Evolutionary conservation across 2,797 vertebrate genomes (phyloP), one percentile per base, ranked within the genome.

Genomic region (Kryptopterus vitreolus): DNA sequence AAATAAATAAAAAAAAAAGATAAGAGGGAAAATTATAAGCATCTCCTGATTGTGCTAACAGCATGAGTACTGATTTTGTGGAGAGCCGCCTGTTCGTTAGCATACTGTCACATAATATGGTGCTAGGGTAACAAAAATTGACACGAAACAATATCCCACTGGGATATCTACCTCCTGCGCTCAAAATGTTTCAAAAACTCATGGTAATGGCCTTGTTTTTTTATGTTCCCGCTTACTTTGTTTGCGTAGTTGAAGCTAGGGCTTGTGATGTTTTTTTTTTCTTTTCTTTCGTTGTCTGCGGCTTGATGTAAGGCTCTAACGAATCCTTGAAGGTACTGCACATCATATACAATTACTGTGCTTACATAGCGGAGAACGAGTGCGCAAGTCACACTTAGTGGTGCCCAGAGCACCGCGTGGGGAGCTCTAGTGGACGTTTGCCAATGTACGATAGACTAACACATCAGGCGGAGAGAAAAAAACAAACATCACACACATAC

Each of bases 281-380:
- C 15, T 26, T 68, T 57, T 74, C 71, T 35, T 29, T 77, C 82
- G 53, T 81, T 84, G 65, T 79, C 78, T 81, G 66, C 71, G 81
- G 87, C 80, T 87, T 86, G 82, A 88, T 85, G 81, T 83, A 87
- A 86, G 80, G 85, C 65, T 84, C 84, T 90, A 89, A 88, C 89
- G 88, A 90, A 88, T 84, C 87, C 88, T 87, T 87, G 55, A 57
- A 87, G 89, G 87, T 86, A 85, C 84, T 87, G 85, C 85, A 83
- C 82, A 84, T 88, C 87, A 88, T 87, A 85, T 87, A 85, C 87
- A 86, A 88, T 87, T 87, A 89, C 84, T 65, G 71, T 81, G 86
- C 87, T 86, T 89, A 83, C 84, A 82, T 77, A 72, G 81, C 79
- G 31, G 81, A 87, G 88, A 86, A 87, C 57, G 83, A 85, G 83